Evolutionary conservation across 2,888 invertebrate genomes (phyloP), one percentile per base, ranked within the genome.

Genomic region (Clusia tigrina): DNA sequence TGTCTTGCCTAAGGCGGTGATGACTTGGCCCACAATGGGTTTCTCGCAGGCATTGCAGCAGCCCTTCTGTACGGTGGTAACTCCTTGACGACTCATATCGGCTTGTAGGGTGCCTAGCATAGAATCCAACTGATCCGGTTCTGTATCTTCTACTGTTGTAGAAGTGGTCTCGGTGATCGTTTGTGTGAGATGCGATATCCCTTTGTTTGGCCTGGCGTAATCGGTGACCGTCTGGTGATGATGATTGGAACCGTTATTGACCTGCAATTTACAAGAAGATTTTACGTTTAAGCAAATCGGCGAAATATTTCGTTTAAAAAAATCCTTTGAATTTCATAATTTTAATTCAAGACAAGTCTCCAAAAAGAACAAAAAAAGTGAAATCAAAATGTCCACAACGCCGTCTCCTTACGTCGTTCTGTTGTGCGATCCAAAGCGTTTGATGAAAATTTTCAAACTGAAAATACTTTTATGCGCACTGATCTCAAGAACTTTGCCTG

Each of bases 11-110:
- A 99, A 84, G 20, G 98, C 98, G 68, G 98, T 98, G 46, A 83
- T 83, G 80, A 90, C 92, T 90, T 98, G 97, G 74, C 99, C 99
- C 66, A 98, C 96, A 85, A 99, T 98, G 70, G 98, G 96, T 81
- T 99, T 98, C 85, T 96, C 95, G 88, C 99, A 99, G 73, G 96
- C 96, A 83, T 90, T 96, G 90, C 99, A 99, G 87, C 97, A 96
- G 79, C 99, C 98, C 87, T 99, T 98, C 84, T 98, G 97, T 77
- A 97, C 96, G 69, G 98, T 98, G 84, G 93, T 96, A 69, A 98
- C 95, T 85, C 98, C 98, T 88, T 98, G 98, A 83, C 96, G 93
- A 86, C 93, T 95, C 96, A 98, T 96, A 88, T 98, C 96, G 83
- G 94, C 94, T 83, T 96, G 95, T 74, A 95, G 88, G 69, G 79